Evolutionary conservation across 2,797 vertebrate species (phyloP), one percentile per base, ranked within the genome.

Genomic region (Sebastes minor): DNA sequence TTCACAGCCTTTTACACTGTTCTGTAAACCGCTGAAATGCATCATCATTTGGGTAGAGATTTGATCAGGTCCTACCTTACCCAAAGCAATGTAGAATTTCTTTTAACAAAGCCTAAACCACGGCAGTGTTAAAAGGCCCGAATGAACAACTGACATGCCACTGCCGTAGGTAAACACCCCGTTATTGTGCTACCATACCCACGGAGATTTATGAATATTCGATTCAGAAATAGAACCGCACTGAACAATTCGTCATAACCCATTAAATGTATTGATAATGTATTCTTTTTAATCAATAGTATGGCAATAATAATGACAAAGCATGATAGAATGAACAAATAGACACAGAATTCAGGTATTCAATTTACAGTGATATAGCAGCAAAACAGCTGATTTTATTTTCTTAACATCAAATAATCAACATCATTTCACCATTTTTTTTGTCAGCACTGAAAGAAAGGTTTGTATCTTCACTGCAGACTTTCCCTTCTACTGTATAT

Each of bases 61-160:
- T 82, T 85, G 74, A 86, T 86, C 56, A 56, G 22, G 59, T 35
- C 49, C 14, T 28, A 9, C 13, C 27, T 16, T 52, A 9, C 42
- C 12, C 5, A n/a, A 38, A 74, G 60, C 3, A 53, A 18, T 4
- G 20, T 38, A 25, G 14, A 55, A 68, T 66, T 69, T 72, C 0
- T 83, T 78, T 80, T 59, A 78, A 76, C 55, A 83, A 1, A 49
- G 63, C 52, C n/a, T 71, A 71, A 80, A 74, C 63, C 27, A 23
- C 66, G 27, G 53, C 66, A 65, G 59, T 49, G 23, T 66, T 84
- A 73, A 55, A 83, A 71, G 63, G 60, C 62, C 38, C 4, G 14
- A 74, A 78, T 64, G 56, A 85, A 62, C 62, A 80, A 75, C 25
- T 81, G 83, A 74, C 49, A 69, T 80, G 62, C 69, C 33, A 55